Conservation (phyloP, 2,113 vertebrate genomes). For the Hippolais icterina region DNA sequence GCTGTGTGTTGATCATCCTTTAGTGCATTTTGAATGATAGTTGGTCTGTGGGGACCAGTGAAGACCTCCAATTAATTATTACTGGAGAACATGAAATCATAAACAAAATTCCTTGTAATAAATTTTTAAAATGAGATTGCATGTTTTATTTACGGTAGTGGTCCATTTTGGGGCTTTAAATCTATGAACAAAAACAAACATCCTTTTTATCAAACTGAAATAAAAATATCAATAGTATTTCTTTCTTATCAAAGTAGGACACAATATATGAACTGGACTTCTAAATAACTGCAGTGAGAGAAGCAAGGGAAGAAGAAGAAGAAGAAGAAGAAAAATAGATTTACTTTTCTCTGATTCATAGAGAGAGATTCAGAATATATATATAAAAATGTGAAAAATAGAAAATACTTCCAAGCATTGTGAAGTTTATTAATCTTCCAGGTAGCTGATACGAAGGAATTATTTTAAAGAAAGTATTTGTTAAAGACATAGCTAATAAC, state of each 20-base stretch:
- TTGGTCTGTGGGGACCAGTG: conserved; percentile 75
- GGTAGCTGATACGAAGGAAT: not conserved
- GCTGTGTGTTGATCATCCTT: conserved; percentile 72
- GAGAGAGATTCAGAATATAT: not conserved
- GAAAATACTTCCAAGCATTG: not conserved
- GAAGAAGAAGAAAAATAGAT: conserved; percentile 31
- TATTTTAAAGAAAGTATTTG: not conserved
- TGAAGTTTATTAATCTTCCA: not conserved
- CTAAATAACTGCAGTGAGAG: conserved; percentile 42
- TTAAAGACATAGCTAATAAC: not conserved
- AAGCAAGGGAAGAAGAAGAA: not conserved
- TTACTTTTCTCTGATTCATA: conserved; percentile 32
- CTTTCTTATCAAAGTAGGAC: conserved; percentile 74
- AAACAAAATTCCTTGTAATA: conserved; percentile 90
- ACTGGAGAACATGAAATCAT: conserved; percentile 84
- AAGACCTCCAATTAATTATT: conserved; percentile 87
- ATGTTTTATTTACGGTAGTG: conserved; percentile 86
- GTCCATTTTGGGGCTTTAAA: conserved; percentile 83
- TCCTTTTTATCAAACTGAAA: conserved; percentile 73
- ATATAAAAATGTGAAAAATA: not conserved
- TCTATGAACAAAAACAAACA: conserved; percentile 80
- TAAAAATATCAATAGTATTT: conserved; percentile 77
- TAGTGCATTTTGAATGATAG: conserved; percentile 76
- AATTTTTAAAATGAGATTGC: conserved; percentile 84
- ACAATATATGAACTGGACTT: conserved; percentile 68